phyloP scores from a whole-genome alignment of 2,888 invertebrate genomes.

The Hirtodrosophila histrioides region DNA sequence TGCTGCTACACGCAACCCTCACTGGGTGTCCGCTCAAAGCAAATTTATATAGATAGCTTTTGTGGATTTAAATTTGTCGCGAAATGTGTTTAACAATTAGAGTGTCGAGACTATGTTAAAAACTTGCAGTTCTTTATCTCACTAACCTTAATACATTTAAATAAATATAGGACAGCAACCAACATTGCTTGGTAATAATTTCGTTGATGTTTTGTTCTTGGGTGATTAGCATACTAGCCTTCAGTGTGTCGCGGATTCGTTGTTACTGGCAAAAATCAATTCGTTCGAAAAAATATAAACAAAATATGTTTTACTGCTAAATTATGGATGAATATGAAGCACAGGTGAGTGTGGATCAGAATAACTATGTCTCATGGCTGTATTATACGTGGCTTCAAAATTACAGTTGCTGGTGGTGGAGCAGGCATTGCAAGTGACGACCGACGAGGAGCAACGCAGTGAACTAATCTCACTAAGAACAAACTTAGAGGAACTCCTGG shows the following conservation, averaged over 20 bases:
- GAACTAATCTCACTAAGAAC: slow-evolving; percentile 87
- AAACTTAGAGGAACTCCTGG: slow-evolving; percentile 88
- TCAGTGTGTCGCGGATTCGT: slow-evolving; percentile 1
- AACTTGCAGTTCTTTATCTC: no score
- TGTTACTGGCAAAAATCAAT: slow-evolving; percentile 9
- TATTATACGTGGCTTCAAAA: background rate
- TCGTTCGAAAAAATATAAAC: slow-evolving; percentile 9
- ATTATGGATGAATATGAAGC: slow-evolving; percentile 73
- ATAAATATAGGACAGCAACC: no score
- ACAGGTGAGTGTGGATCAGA: slow-evolving; percentile 55
- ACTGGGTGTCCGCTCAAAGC: no score
- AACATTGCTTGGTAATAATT: no score
- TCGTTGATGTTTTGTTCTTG: no score
- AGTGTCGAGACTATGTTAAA: no score
- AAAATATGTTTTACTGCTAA: slow-evolving; percentile 25
- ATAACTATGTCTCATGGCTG: background rate
- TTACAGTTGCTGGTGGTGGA: slow-evolving; percentile 87
- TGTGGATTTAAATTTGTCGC: no score
- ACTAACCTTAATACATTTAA: no score
- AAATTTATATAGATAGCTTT: no score
- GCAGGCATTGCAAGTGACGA: slow-evolving; percentile 85
- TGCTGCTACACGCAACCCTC: background rate
- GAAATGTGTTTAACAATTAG: no score
- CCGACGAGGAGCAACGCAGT: slow-evolving; percentile 85
- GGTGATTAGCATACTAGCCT: slow-evolving; percentile 6